phyloP scores from a whole-genome alignment of 2,113 vertebrate species.

The Apodemus sylvaticus region DNA sequence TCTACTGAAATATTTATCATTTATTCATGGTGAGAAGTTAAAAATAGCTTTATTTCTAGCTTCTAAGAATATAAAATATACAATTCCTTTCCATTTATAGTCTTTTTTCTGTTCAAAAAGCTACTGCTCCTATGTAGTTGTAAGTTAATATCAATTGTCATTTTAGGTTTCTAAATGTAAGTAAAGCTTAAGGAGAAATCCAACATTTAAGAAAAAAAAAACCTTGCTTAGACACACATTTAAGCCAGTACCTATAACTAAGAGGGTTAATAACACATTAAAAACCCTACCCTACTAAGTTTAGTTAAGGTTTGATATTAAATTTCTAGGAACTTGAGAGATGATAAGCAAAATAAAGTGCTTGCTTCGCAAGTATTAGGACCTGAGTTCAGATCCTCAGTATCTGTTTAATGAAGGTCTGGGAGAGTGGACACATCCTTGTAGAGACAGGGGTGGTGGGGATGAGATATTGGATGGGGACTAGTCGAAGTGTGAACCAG shows the following conservation, averaged over 20 bases:
- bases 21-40: background rate
- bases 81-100: background rate
- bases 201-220: background rate
- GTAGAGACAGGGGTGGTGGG: too few species aligned
- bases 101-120: background rate
- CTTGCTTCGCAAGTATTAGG: background rate
- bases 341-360: background rate
- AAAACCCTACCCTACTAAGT: background rate
- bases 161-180: background rate
- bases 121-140: background rate
- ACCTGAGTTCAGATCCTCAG: background rate
- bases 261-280: background rate
- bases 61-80: too few species aligned
- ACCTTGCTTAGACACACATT: background rate
- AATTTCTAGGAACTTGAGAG: background rate
- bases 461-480: too few species aligned
- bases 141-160: background rate
- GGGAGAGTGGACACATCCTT: too few species aligned
- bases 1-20: background rate
- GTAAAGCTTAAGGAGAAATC: background rate
- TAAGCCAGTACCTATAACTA: background rate
- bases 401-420: background rate
- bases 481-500: too few species aligned
- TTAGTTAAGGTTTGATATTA: background rate
- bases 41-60: too few species aligned